phyloP scores from a whole-genome alignment of 2,113 vertebrate genomes.

The Nothoprocta pentlandii region DNA sequence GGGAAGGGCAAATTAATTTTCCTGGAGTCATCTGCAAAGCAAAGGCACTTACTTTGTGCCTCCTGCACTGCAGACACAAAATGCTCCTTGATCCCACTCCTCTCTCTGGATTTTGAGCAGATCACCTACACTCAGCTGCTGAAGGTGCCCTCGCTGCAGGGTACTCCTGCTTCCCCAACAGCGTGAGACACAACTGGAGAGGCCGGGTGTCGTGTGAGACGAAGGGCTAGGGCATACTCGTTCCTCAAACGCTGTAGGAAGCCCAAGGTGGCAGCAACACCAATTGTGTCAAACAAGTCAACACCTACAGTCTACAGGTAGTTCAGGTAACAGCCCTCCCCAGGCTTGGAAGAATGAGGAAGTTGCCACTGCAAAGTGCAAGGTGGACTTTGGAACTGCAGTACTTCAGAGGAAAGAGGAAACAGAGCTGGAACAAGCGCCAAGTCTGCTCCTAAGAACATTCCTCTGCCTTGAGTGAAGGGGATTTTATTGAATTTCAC shows the following conservation, averaged over 20 bases:
- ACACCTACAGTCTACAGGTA: neutral
- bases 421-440: neutral
- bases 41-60: too few relatives aligned
- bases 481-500: neutral
- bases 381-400: neutral
- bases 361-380: neutral
- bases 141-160: too few relatives aligned
- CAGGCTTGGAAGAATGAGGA: neutral
- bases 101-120: neutral
- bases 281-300: neutral
- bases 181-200: neutral
- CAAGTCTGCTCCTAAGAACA: neutral
- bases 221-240: neutral
- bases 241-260: neutral
- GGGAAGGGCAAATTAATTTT: neutral
- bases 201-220: accelerated
- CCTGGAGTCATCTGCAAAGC: neutral
- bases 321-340: accelerated
- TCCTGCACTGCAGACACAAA: neutral
- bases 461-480: neutral
- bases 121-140: neutral
- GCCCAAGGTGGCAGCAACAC: neutral
- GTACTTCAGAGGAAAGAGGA: neutral
- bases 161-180: neutral
- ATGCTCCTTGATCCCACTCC: neutral